Conservation (phyloP, 2,797 vertebrate genomes). For the Luscinia luscinia region DNA sequence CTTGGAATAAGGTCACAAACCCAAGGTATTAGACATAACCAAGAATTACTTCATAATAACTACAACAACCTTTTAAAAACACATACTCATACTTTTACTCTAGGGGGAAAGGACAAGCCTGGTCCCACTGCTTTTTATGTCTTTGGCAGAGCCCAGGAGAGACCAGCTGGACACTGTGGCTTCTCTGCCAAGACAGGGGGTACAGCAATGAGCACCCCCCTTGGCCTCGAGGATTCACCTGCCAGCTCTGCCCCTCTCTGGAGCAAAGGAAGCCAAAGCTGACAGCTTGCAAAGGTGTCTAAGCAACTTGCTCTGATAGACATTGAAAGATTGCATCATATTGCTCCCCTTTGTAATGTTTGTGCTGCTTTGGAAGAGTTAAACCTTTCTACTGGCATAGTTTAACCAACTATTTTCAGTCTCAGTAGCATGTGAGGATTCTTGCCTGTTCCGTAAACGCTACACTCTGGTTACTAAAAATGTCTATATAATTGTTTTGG, state of each 20-base stretch:
- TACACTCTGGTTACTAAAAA: neutral
- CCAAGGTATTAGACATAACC: neutral
- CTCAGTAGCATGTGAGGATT: neutral
- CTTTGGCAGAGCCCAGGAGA: neutral
- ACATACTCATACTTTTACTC: neutral
- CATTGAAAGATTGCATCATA: neutral
- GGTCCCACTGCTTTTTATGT: neutral
- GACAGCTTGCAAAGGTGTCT: neutral
- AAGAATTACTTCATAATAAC: neutral
- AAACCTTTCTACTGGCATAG: neutral
- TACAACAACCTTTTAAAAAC: neutral
- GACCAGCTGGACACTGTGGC: neutral
- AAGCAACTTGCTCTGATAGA: neutral
- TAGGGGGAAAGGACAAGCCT: neutral
- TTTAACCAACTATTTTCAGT: neutral
- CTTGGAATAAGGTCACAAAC: neutral
- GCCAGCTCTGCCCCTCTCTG: neutral
- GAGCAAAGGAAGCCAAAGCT: neutral
- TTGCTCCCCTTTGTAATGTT: neutral
- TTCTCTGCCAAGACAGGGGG: neutral
- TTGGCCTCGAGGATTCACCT: accelerated
- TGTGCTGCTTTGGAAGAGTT: neutral
- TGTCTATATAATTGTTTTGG: neutral
- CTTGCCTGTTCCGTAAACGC: neutral
- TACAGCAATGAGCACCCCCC: accelerated